Percentiles rank a stretch among this genome's conserved stretches.
phyloP scores from a whole-genome alignment of 2,888 invertebrate genomes.

The Scaptomyza flava region DNA sequence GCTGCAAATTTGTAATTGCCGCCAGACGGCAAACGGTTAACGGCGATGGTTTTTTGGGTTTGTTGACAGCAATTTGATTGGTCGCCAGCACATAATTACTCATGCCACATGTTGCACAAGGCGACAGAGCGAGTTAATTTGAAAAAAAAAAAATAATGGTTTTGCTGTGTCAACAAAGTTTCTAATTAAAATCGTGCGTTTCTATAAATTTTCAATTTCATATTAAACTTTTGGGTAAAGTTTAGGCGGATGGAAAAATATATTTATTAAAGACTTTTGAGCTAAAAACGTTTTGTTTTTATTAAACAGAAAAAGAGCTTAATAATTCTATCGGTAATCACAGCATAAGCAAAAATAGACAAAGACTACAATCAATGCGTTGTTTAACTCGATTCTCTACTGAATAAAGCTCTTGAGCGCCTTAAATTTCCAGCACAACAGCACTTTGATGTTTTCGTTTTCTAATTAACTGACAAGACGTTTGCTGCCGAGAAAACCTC shows the following conservation, averaged over 20 bases:
- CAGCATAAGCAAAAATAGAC: not conserved
- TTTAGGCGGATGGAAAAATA: too few relatives aligned
- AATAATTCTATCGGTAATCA: not conserved
- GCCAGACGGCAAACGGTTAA: constrained; percentile 7
- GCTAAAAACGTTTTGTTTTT: too few relatives aligned
- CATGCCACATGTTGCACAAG: constrained; percentile 54
- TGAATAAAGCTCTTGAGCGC: constrained; percentile 23
- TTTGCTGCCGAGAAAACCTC: constrained; percentile 3
- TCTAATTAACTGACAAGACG: constrained; percentile 56
- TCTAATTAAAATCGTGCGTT: constrained; percentile 7
- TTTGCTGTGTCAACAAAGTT: not conserved
- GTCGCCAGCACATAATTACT: constrained; percentile 66
- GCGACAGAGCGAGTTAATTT: constrained; percentile 30
- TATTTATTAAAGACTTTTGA: too few relatives aligned
- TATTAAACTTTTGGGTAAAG: too few relatives aligned
- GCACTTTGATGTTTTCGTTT: constrained; percentile 65
- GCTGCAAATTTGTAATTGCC: constrained; percentile 31
- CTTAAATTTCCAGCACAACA: constrained; percentile 43
- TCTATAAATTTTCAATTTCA: too few relatives aligned
- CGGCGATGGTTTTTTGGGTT: constrained; percentile 18
- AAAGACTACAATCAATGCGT: constrained; percentile 1
- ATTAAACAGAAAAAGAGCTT: not conserved
- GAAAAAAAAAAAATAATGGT: not conserved
- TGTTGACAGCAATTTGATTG: constrained; percentile 53
- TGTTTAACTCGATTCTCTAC: constrained; percentile 13